Evolutionary conservation across 2,113 vertebrate genomes (phyloP), one percentile per base, ranked within the genome.

Genomic region (Pitta sordida): DNA sequence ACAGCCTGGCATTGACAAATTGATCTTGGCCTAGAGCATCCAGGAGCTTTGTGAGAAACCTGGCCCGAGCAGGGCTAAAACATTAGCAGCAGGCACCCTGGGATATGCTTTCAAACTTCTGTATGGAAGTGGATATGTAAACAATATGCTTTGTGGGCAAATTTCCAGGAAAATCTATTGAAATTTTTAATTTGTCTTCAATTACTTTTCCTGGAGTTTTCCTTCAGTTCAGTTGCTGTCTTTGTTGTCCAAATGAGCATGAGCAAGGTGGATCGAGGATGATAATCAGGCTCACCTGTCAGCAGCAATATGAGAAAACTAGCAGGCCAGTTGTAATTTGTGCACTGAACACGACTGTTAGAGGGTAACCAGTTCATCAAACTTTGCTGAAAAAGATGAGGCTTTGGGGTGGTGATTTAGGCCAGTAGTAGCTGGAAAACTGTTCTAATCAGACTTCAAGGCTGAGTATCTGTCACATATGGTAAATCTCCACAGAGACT

Each of bases 1-100:
- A 64, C 86, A 96, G 77, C 86, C 46, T 97, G 97, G 94, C 97
- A 97, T 4, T 98, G 97, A 98, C 97, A 97, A 98, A 98, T 97
- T 96, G 95, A 86, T 90, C 91, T 95, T 97, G 83, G 86, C 79
- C 95, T 94, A 70, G 86, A 96, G 90, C 92, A 94, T 88, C 69
- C 74, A 44, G 88, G 93, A 95, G 91, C 88, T 90, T 92, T 96
- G 92, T 90, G 67, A 95, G 94, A 96, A 96, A 90, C 77, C 88
- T 94, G 88, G 64, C 93, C 93, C 83, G 90, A 69, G 15, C 46
- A 84, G n/a, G 22, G 44, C 95, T 93, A 39, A 34, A 83, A 70
- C 70, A 86, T 88, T 93, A 97, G 53, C 77, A 90, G 81, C 64
- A 91, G 75, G 90, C 44, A 93, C 67, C 87, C 64, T 80, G 62